A percentile compares a stretch with the other conserved stretches of the same genome.
Conservation (phyloP, 2,888 invertebrate genomes). For the Plemyria rubiginata region DNA sequence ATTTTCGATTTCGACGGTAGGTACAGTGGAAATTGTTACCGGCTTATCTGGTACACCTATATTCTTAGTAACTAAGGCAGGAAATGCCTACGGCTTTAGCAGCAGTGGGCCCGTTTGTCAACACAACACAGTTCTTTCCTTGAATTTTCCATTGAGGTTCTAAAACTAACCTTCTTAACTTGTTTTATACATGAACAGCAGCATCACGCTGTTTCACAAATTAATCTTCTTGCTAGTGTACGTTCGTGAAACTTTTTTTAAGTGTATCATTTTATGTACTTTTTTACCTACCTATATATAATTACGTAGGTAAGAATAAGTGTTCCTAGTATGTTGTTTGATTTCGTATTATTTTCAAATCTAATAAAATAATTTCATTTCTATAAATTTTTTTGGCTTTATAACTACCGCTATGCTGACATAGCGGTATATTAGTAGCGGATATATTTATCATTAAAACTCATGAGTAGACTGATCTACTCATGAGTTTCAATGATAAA, state of each 20-base stretch:
- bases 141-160: conserved; percentile 2
- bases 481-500: neutral
- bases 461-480: neutral
- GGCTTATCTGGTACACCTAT: neutral
- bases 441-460: neutral
- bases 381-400: too few relatives aligned
- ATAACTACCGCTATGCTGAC: too few relatives aligned
- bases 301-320: too few relatives aligned
- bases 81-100: neutral
- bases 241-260: too few relatives aligned
- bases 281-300: too few relatives aligned
- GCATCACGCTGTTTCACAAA: neutral
- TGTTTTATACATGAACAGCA: neutral
- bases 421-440: too few relatives aligned
- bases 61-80: neutral
- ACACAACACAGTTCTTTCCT: conserved; percentile 13
- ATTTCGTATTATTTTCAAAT: too few relatives aligned
- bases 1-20: neutral
- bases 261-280: too few relatives aligned
- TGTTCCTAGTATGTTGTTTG: too few relatives aligned
- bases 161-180: neutral
- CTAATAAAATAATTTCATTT: too few relatives aligned
- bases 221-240: too few relatives aligned
- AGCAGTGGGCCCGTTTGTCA: conserved; percentile 11
- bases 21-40: neutral